A percentile compares a stretch with the other conserved stretches of the same genome.
These are phyloP conservation scores for Tetragonisca angustula DNA, from an alignment of 2,888 invertebrate species.

Conservation along the genomic window DNA sequence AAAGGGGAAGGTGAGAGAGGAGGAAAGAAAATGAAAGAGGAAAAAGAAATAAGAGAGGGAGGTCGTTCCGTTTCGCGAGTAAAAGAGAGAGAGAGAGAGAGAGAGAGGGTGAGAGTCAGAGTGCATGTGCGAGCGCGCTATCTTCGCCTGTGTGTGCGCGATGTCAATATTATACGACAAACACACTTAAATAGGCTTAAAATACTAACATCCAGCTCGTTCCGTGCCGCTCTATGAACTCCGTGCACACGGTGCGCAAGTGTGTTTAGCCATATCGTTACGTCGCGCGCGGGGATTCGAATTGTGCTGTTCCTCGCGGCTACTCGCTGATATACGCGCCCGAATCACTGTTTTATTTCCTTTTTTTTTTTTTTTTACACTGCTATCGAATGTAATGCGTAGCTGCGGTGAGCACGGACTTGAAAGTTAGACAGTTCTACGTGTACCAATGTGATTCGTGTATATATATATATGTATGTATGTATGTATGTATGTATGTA, in stretches of 20 bases:
- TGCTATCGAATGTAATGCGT: too few relatives aligned
- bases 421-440: too few relatives aligned
- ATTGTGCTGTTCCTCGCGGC: conserved; percentile 35
- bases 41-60: not conserved
- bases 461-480: too few relatives aligned
- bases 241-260: conserved; percentile 73
- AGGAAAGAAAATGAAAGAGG: not conserved
- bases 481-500: too few relatives aligned
- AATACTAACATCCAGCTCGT: conserved; percentile 81
- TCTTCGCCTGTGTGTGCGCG: conserved; percentile 81
- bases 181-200: conserved; percentile 84
- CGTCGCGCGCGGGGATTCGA: conserved; percentile 54
- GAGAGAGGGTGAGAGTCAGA: not conserved
- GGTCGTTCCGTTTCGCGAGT: not conserved
- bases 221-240: conserved; percentile 74
- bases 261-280: conserved; percentile 79
- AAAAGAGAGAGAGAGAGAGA: not conserved
- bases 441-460: too few relatives aligned
- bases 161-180: conserved; percentile 84
- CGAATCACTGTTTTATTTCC: not conserved
- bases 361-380: not conserved
- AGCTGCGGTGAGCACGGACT: too few relatives aligned
- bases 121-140: conserved; percentile 70
- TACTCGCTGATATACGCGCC: conserved; percentile 23
- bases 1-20: not conserved